These are phyloP conservation scores for Clarias laeviceps DNA, from an alignment of 2,797 vertebrate genomes.

Conservation along the genomic window DNA sequence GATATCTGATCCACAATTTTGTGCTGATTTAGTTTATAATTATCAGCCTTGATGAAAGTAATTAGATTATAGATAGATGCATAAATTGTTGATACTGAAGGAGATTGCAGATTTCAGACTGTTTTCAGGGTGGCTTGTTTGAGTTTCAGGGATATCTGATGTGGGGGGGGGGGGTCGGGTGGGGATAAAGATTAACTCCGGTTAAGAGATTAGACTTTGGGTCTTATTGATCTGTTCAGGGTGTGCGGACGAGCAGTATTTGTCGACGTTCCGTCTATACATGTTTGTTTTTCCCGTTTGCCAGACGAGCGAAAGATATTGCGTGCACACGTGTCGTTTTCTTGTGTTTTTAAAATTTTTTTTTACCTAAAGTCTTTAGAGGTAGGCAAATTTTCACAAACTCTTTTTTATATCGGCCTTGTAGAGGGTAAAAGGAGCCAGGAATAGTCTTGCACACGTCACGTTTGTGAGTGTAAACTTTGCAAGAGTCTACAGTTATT, in stretches of 20 bases:
- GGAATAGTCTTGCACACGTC: background rate
- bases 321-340: background rate
- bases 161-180: background rate
- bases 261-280: background rate
- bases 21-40: background rate
- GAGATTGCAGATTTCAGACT: background rate
- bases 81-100: background rate
- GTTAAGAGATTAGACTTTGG: constrained; percentile 3
- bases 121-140: background rate
- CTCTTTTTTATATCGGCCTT: background rate
- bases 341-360: background rate
- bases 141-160: background rate
- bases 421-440: no score
- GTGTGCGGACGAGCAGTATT: background rate
- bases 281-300: background rate
- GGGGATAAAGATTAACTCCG: constrained; percentile 14
- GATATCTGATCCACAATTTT: no score
- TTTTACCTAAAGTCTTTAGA: background rate
- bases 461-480: background rate
- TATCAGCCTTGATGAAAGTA: background rate
- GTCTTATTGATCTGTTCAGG: background rate
- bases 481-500: background rate
- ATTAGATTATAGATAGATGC: no score
- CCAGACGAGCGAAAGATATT: no score
- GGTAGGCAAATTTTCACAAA: background rate